Base-by-base conservation (phyloP, 2,888 invertebrate species). In the Acrocyrtus sp. region DNA sequence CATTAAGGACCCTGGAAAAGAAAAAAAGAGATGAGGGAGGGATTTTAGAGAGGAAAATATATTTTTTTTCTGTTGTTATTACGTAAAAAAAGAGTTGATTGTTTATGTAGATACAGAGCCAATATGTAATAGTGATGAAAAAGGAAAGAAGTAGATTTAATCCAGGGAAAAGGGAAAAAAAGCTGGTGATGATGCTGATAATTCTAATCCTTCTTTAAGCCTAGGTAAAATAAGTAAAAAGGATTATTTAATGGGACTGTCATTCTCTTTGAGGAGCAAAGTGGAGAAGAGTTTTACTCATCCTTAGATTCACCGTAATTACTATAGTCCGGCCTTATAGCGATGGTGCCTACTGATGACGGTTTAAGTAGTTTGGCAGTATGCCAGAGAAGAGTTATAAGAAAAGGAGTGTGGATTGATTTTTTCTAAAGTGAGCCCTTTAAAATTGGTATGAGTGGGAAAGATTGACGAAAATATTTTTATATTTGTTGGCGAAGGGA, bases 1-100 rank as follows among this genome's bases (percentile, higher is more conserved):
- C 80, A 80, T 80, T 61, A 80, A 62, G 26, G 80, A 77, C 24
- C 80, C 80, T 80, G 70, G 34, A 65, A 45, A 47, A 51, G 58
- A 68, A 50, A 74, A 34, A 70, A 41, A 58, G 47, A 21, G n/a
- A n/a, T n/a, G n/a, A n/a, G n/a, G 8, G 50, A 61, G 21, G 39
- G 43, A 17, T n/a, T n/a, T n/a, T n/a, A n/a, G n/a, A n/a, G n/a
- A n/a, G n/a, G n/a, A n/a, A n/a, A 47, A 24, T 41, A 61, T 47
- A 43, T n/a, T 45, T 29, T n/a, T 43, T 43, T 56, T 39, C 47
- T 15, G 6, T 17, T 8, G 17, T 17, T 24, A 45, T 68, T 68
- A 68, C 67, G 60, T 53, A 68, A 68, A 51, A n/a, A n/a, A n/a
- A n/a, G n/a, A 41, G 22, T 22, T 54, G 54, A 21, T 47, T 47